phyloP scores from a whole-genome alignment of 2,888 invertebrate genomes.

The Drosophila infuscata region DNA sequence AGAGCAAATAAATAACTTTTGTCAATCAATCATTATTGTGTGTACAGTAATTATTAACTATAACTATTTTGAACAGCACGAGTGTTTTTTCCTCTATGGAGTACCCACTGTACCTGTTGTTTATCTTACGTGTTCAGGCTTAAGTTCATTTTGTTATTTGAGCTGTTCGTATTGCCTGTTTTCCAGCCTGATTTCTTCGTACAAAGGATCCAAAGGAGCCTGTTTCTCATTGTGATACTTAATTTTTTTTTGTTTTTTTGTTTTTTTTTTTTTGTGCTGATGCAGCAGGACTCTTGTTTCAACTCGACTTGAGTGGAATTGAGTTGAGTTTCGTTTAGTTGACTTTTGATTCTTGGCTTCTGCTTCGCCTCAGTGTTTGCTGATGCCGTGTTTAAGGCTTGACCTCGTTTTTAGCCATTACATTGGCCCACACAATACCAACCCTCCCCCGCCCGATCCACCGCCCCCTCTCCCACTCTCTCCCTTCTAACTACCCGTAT shows the following conservation, averaged over 20 bases:
- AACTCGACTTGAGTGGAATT: constrained; percentile 24
- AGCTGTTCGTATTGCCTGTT: constrained; percentile 26
- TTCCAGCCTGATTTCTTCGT: constrained; percentile 39
- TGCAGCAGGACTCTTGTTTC: constrained; percentile 34
- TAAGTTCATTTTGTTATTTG: constrained; percentile 67
- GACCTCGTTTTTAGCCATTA: constrained; percentile 59
- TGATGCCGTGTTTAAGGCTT: constrained; percentile 52
- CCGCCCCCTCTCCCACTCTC: too few species aligned
- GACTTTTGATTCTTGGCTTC: constrained; percentile 39
- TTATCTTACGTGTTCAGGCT: constrained; percentile 68
- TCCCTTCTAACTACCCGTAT: constrained; percentile 3
- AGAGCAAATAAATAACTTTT: neutral
- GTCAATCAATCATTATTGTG: neutral
- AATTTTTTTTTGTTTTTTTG: neutral
- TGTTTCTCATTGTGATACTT: constrained; percentile 22
- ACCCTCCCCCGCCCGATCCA: neutral
- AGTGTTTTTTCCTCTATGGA: too few species aligned
- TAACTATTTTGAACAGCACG: neutral
- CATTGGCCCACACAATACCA: constrained; percentile 13
- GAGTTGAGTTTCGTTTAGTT: constrained; percentile 21
- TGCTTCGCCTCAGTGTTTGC: constrained; percentile 48
- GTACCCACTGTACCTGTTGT: constrained; percentile 37
- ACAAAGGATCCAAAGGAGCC: constrained; percentile 11
- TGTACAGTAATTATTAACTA: too few species aligned
- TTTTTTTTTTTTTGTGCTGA: constrained; percentile 32